Conservation (phyloP, 2,888 invertebrate species). For the Drosophila mulleri region DNA sequence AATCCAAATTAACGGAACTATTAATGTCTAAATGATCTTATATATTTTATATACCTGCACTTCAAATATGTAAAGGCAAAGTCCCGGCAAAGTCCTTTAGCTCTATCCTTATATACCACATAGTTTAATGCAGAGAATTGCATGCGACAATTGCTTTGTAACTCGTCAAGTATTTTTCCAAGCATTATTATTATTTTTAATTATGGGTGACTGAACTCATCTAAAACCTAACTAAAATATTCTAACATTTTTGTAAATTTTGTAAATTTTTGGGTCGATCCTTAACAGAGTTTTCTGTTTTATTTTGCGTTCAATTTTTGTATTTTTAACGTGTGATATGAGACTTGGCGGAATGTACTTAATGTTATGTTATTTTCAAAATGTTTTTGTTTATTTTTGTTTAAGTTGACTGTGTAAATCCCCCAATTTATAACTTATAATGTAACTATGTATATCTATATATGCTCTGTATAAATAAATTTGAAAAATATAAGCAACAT, state of each 20-base stretch:
- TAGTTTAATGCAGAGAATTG: conserved; percentile 42
- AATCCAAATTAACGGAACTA: conserved; percentile 53
- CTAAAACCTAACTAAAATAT: background rate
- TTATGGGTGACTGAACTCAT: background rate
- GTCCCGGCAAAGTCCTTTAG: conserved; percentile 18
- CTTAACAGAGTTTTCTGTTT: conserved; percentile 6
- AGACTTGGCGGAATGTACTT: conserved; percentile 49
- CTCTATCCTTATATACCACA: conserved; percentile 24
- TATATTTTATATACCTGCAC: conserved; percentile 76
- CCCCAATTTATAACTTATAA: conserved; percentile 28
- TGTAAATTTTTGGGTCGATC: background rate
- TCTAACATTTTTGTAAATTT: background rate
- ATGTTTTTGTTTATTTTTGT: conserved; percentile 16
- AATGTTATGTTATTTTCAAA: conserved; percentile 26
- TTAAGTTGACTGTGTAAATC: conserved; percentile 38
- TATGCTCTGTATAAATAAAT: conserved; percentile 36
- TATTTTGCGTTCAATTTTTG: conserved; percentile 8
- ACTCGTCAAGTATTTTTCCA: conserved; percentile 32
- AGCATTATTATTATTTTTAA: conserved; percentile 13
- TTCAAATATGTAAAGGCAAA: conserved; percentile 51
- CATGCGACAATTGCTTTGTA: conserved; percentile 38
- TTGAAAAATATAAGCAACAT: conserved; percentile 25
- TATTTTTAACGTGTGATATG: conserved; percentile 34
- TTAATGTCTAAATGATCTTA: conserved; percentile 49
- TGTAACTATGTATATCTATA: conserved; percentile 24